phyloP scores from a whole-genome alignment of 2,113 vertebrate species.

The Corvus hawaiiensis region DNA sequence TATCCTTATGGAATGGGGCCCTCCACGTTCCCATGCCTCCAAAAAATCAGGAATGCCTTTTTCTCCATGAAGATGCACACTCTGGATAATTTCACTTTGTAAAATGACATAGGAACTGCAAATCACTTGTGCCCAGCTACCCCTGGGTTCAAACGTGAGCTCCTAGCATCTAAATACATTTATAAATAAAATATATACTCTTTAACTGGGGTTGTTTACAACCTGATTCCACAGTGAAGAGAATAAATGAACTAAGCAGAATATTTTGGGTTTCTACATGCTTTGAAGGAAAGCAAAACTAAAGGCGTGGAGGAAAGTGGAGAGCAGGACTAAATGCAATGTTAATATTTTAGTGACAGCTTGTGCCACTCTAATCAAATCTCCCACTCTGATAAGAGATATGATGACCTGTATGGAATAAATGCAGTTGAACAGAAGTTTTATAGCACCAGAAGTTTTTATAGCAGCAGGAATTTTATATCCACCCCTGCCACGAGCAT shows the following conservation, averaged over 20 bases:
- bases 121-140: background rate
- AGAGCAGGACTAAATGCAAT: background rate
- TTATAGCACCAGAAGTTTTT: background rate
- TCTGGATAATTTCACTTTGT: background rate
- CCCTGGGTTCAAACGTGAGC: background rate
- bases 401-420: background rate
- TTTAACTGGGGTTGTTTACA: background rate
- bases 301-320: background rate
- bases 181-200: background rate
- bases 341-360: background rate
- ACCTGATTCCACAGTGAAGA: background rate
- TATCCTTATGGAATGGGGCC: background rate
- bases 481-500: fast-evolving
- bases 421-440: background rate
- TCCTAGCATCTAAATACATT: background rate
- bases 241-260: background rate
- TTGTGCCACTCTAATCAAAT: background rate
- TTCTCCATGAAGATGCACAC: background rate
- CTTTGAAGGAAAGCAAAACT: background rate
- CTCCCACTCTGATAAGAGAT: background rate
- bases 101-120: background rate
- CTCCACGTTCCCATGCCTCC: background rate
- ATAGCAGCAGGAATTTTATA: background rate
- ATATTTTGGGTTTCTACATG: background rate
- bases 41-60: background rate